Conservation (phyloP, 1,140 invertebrate species). For the Caenorhabditis tropicalis region DNA sequence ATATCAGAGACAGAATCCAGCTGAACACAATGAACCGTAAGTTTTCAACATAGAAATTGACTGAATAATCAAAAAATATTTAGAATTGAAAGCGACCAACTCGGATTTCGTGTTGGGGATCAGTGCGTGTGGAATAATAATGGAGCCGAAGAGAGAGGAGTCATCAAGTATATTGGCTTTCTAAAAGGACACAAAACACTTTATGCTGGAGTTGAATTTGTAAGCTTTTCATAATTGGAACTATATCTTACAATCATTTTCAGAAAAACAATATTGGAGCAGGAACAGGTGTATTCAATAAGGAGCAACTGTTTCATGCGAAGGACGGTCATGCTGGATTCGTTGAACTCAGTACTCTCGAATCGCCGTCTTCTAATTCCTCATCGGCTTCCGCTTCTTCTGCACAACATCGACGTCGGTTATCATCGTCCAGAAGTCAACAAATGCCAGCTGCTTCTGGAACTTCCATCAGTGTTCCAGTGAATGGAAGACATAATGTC, state of each 20-base stretch:
- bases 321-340: slow-evolving; percentile 76
- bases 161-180: slow-evolving; percentile 76
- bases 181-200: slow-evolving; percentile 75
- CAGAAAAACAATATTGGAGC: slow-evolving; percentile 75
- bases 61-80: background rate
- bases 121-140: slow-evolving; percentile 76
- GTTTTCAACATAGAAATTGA: background rate
- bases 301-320: slow-evolving; percentile 75
- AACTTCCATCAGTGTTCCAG: slow-evolving; percentile 4
- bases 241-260: slow-evolving; percentile 38
- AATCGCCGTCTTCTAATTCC: slow-evolving; percentile 1
- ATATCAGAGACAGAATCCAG: background rate
- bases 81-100: slow-evolving; percentile 43
- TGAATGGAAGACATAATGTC: background rate
- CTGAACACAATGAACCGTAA: background rate
- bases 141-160: slow-evolving; percentile 73
- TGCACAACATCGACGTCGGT: background rate
- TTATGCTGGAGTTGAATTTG: slow-evolving; percentile 77
- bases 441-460: background rate
- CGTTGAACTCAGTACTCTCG: slow-evolving; percentile 74
- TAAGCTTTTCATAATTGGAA: slow-evolving; percentile 70
- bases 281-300: slow-evolving; percentile 75
- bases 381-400: background rate
- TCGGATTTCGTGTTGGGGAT: slow-evolving; percentile 70
- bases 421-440: slow-evolving; percentile 2